phyloP scores from a whole-genome alignment of 2,113 vertebrate genomes.

The Damaliscus lunatus region DNA sequence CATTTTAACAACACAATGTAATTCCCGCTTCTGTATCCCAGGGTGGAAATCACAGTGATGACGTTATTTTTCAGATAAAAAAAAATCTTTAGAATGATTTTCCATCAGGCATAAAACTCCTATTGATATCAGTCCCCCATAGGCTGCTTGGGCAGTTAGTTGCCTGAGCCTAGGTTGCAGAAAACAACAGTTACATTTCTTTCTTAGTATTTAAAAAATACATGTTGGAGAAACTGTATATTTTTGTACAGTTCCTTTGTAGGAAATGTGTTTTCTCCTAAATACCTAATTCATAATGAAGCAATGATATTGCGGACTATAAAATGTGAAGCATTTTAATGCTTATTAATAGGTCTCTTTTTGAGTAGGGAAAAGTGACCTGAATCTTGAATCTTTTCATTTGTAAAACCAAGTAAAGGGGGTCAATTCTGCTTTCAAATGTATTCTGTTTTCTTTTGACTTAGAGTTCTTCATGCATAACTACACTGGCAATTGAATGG shows the following conservation, averaged over 20 bases:
- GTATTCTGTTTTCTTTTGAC: constrained; percentile 36
- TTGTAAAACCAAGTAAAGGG: constrained; percentile 39
- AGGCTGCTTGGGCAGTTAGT: background rate
- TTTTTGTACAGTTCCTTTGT: constrained; percentile 18
- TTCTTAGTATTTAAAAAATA: constrained; percentile 32
- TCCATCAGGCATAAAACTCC: background rate
- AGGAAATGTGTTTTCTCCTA: constrained; percentile 34
- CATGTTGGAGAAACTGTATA: background rate
- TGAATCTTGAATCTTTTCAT: constrained; percentile 43
- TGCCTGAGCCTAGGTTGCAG: constrained; percentile 8
- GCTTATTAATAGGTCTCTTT: constrained; percentile 4
- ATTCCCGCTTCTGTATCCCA: constrained; percentile 71
- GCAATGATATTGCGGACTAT: background rate
- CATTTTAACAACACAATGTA: constrained; percentile 77
- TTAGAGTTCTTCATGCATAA: constrained; percentile 42
- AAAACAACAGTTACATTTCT: constrained; percentile 34
- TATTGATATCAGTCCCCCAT: background rate
- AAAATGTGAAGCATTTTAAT: constrained; percentile 36
- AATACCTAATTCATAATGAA: constrained; percentile 22
- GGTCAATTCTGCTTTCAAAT: constrained; percentile 48
- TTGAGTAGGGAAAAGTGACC: background rate
- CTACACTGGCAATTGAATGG: constrained; percentile 5
- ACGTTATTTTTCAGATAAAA: constrained; percentile 71
- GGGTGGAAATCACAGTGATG: constrained; percentile 64
- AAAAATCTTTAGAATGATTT: constrained; percentile 69